Evolutionary conservation across 2,113 vertebrate species (phyloP).

Genomic region (Sylvia atricapilla): DNA sequence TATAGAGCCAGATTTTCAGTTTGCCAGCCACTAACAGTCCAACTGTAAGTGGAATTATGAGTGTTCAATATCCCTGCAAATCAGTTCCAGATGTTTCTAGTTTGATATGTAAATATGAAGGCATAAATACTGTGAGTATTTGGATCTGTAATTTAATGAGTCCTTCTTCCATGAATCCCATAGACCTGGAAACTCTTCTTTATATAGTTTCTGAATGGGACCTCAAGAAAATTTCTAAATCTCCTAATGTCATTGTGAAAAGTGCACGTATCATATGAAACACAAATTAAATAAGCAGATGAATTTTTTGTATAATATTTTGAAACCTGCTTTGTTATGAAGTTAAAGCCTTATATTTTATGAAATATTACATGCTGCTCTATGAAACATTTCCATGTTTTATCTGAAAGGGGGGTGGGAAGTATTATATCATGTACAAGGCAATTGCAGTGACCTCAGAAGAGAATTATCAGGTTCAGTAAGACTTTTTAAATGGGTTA

Average conservation of each 20-base stretch:
- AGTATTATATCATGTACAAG: background rate
- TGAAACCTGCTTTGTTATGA: background rate
- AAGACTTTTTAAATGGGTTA: background rate
- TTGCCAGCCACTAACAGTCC: background rate
- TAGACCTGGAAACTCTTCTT: background rate
- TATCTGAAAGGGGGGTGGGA: background rate
- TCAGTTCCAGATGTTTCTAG: background rate
- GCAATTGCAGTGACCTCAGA: background rate
- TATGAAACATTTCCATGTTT: background rate
- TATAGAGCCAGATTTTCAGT: background rate
- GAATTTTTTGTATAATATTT: background rate
- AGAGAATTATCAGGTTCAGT: background rate
- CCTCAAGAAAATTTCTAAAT: background rate
- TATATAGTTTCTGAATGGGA: background rate
- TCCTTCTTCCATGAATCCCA: background rate
- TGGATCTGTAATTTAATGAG: background rate
- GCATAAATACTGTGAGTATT: background rate
- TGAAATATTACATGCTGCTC: background rate
- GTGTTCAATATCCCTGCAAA: background rate
- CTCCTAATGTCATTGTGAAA: background rate
- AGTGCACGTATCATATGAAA: background rate
- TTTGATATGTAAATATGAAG: slow-evolving; percentile 15
- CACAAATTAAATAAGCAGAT: background rate
- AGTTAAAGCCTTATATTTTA: background rate
- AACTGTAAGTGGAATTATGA: background rate